Evolutionary conservation across 2,888 invertebrate genomes (phyloP), one percentile per base, ranked within the genome.

Genomic region (Chorisops tibialis): DNA sequence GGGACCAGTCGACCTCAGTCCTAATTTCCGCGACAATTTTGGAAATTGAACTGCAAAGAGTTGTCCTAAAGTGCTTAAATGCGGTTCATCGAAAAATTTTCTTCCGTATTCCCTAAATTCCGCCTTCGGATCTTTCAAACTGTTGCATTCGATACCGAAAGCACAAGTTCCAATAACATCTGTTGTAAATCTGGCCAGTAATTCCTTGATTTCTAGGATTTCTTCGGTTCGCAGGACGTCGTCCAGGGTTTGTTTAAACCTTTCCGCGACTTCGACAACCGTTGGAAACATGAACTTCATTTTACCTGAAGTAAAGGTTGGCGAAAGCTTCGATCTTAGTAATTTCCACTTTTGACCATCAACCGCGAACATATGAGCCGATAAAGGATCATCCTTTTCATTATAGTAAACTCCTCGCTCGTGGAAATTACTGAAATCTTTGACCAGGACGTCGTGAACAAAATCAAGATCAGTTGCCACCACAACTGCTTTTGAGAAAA

Each of bases 251-350:
- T 48, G 4, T 2, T 51, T 2, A 22, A 65, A 58, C 37, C 60
- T 14, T 12, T 65, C 50, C 0, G 68, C 68, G 43, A 74, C 74
- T 4, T 69, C 63, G 0, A 68, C 65, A 38, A 76, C 67, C 2
- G 70, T 68, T 2, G 68, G 65, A 61, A 74, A 75, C 76, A 78
- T 76, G 30, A 68, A 68, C 64, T 75, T 78, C 69, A 80, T 75
- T 68, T 76, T 79, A n/a, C 76, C 77, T 0, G 76, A 72, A 3
- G 79, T 76, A 64, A 79, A 80, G 0, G 77, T 75, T 4, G 79
- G 76, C 1, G 75, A 74, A 45, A 79, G 61, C 43, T 77, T 75
- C 1, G 70, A 62, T 30, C 80, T 67, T 37, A 79, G 67, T 14
- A 70, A 68, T 64, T 73, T 78, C 80, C 80, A 80, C 47, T 73